A percentile compares a stretch with the other conserved stretches of the same genome.
phyloP scores from a whole-genome alignment of 2,113 vertebrate genomes.

The Hippocampus abdominalis region DNA sequence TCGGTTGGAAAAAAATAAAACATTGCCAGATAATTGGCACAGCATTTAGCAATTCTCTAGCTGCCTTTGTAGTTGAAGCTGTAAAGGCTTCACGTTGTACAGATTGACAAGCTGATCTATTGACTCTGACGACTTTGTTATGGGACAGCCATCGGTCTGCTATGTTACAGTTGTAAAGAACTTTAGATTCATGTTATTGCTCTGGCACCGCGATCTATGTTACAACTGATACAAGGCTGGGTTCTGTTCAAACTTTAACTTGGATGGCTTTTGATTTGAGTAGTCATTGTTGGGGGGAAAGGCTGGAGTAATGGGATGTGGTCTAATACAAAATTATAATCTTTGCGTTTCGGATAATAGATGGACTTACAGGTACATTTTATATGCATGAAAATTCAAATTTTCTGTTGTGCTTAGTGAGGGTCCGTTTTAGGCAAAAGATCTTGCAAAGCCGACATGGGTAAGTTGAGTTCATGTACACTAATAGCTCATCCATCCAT shows the following conservation, averaged over 20 bases:
- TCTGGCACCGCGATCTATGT: not conserved
- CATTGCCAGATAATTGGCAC: not conserved
- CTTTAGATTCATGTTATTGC: conserved; percentile 12
- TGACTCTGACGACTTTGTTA: conserved; percentile 18
- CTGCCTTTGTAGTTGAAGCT: conserved; percentile 10
- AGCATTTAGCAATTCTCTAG: not conserved
- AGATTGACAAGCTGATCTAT: conserved; percentile 14
- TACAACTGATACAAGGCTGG: conserved; percentile 3
- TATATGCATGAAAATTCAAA: too few species aligned
- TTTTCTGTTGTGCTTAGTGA: not conserved
- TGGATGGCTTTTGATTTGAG: not conserved
- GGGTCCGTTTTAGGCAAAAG: not conserved
- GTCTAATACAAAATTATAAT: not conserved
- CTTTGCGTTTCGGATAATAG: not conserved
- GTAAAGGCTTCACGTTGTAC: conserved; percentile 22
- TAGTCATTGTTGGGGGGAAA: not conserved
- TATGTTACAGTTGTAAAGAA: conserved; percentile 6
- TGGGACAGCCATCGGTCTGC: not conserved
- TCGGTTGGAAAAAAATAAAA: not conserved
- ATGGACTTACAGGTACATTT: too few species aligned
- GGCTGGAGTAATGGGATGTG: not conserved
- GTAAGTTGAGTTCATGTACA: not conserved
- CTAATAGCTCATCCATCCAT: not conserved
- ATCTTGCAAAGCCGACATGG: not conserved
- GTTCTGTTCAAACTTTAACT: not conserved